Base-by-base conservation (phyloP, 1,140 invertebrate species). In the Planococcus citri region DNA sequence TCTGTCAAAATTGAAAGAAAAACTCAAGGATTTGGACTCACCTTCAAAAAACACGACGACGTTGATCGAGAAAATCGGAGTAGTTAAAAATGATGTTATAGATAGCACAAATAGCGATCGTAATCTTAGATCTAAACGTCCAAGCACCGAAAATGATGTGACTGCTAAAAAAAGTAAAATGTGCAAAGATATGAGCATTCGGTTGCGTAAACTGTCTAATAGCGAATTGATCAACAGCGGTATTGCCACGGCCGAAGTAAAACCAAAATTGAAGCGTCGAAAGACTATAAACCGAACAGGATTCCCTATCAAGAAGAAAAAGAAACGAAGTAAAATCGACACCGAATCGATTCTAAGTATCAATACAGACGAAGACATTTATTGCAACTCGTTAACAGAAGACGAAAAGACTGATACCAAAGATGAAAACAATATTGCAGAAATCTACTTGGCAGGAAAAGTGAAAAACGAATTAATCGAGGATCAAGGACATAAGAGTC, bases 221-320 rank as follows among this genome's bases (percentile, higher is more conserved):
- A 76, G 77, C 0, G 81, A 83, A 57, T 71, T 78, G 1, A 74
- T 76, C 10, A 25, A 24, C 17, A 24, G 2, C 17, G 25, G 20
- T 25, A 70, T 24, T 70, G 6, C 21, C 33, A 20, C 4, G 2
- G 64, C 6, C 25, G 57, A 69, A 38, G 33, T 67, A 60, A 74
- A 74, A 29, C 69, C 73, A n/a, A 76, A 77, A 57, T 73, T 76
- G 20, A 88, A 76, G 10, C 82, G 87, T 70, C 83, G 90, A 68
- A 85, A 89, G 68, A 87, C 91, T 78, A 82, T 86, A 6, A 94
- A 94, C 77, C 82, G 89, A 73, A 94, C 91, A 12, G 91, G 91
- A 8, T 94, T 94, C 78, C 91, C 91, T 0, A 89, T 85, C 20
- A 80, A 89, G 20, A 90, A 91, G 73, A 90, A 88, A 73, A 94